Evolutionary conservation across 2,113 vertebrate genomes (phyloP), one percentile per base, ranked within the genome.

Genomic region (Lates calcarifer): DNA sequence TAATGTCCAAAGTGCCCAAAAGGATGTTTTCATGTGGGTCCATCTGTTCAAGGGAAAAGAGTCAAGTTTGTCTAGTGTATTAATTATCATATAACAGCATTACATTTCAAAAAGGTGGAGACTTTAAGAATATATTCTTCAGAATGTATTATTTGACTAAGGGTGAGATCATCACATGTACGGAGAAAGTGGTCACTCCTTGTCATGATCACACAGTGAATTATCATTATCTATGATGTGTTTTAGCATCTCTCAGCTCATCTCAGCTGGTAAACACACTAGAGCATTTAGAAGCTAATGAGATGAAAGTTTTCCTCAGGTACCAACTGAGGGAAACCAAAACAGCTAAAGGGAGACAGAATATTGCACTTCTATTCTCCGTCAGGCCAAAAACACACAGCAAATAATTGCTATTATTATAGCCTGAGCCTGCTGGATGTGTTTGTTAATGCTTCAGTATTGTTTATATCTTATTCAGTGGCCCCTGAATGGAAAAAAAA

Each of bases 11-110:
- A 0, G 98, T 98, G 87, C 96, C 98, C 93, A 99, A 92, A 68
- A 99, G 95, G 87, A 99, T 99, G 71, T 98, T 99, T 95, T 99
- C 98, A 29, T 99, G 98, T 0, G 97, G 94, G 67, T 98, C 98
- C 98, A 99, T 99, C 98, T 99, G 92, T 8, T 92, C 91, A 68
- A 71, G 29, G 66, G 66, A 77, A 90, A 4, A 77, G 57, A 87
- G 37, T 66, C 11, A 53, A 57, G 15, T 82, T 61, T 73, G 33
- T 24, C 18, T 57, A 0, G 17, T 49, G 56, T 65, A 33, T 57
- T 24, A 58, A 51, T 24, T 37, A 15, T 22, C 20, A 63, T 58
- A 33, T 35, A 62, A 17, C 22, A 57, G 5, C 2, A 28, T 26
- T 10, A 26, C 15, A 15, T 17, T 37, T 51, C 0, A 63, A 51